Percentiles rank a stretch among this genome's conserved stretches.
Evolutionary conservation across 2,888 invertebrate species (phyloP).

Genomic region (Meiosimyza platycephala): DNA sequence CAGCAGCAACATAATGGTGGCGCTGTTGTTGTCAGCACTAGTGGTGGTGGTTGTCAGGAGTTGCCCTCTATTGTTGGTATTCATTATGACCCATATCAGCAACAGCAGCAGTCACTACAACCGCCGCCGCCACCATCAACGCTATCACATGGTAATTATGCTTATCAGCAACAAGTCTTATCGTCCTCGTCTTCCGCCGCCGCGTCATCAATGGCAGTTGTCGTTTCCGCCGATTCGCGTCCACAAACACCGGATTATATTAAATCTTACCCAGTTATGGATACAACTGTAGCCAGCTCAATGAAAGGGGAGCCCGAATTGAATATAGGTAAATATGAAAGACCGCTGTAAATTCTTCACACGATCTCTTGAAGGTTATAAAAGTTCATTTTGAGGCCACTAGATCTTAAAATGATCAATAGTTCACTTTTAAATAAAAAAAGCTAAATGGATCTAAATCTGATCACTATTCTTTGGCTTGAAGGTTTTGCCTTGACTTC

Average conservation of each 20-base stretch:
- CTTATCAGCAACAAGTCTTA: constrained; percentile 31
- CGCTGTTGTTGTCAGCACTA: constrained; percentile 39
- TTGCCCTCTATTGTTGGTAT: constrained; percentile 25
- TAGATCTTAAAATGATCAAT: no score
- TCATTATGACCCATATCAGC: constrained; percentile 41
- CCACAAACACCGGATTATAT: constrained; percentile 67
- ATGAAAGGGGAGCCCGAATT: constrained; percentile 67
- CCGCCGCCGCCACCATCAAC: constrained; percentile 3
- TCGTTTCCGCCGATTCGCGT: constrained; percentile 60
- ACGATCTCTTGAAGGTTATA: no score
- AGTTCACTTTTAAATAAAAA: no score
- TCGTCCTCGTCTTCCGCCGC: background rate
- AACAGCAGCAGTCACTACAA: constrained; percentile 28
- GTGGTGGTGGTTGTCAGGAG: constrained; percentile 45
- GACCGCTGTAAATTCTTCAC: no score
- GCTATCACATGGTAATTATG: constrained; percentile 31
- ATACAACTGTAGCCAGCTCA: constrained; percentile 67
- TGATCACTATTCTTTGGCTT: no score
- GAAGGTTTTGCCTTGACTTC: no score
- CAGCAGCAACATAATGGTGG: constrained; percentile 5
- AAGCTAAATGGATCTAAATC: no score
- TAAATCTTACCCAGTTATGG: constrained; percentile 67
- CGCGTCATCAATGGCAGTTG: constrained; percentile 48
- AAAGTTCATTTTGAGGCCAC: background rate
- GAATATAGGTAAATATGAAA: constrained; percentile 62